phyloP scores from a whole-genome alignment of 2,888 invertebrate genomes.

The Sphinx pinastri region DNA sequence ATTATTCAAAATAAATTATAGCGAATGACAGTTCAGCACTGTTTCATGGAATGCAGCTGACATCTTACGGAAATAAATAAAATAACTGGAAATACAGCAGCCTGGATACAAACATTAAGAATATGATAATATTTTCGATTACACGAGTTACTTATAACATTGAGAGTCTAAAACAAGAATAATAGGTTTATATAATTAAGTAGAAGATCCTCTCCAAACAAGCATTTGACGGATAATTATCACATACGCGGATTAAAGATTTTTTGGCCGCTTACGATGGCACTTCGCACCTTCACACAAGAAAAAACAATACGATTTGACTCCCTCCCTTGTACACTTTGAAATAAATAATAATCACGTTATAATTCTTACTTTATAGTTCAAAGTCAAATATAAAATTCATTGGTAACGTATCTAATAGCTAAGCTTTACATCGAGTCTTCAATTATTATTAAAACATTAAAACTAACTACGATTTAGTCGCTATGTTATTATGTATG shows the following conservation, averaged over 20 bases:
- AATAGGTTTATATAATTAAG: slow-evolving; percentile 19
- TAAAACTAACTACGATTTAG: slow-evolving; percentile 43
- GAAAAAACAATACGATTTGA: slow-evolving; percentile 2
- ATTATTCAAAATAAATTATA: slow-evolving; percentile 37
- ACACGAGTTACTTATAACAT: slow-evolving; percentile 15
- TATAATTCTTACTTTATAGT: slow-evolving; percentile 47
- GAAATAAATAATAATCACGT: slow-evolving; percentile 31
- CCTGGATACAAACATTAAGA: slow-evolving; percentile 20
- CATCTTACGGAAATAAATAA: slow-evolving; percentile 18
- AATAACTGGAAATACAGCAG: slow-evolving; percentile 24
- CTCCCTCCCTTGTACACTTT: slow-evolving; percentile 36
- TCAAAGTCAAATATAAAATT: slow-evolving; percentile 69
- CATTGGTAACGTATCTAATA: slow-evolving; percentile 80
- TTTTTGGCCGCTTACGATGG: slow-evolving; percentile 3
- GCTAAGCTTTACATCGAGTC: slow-evolving; percentile 72
- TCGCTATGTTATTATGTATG: slow-evolving; percentile 36
- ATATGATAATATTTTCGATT: slow-evolving; percentile 20
- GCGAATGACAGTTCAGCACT: slow-evolving; percentile 30
- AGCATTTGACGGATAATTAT: slow-evolving; percentile 11
- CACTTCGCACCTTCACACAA: slow-evolving; percentile 13
- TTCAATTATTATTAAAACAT: slow-evolving; percentile 53
- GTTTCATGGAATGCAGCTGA: slow-evolving; percentile 30
- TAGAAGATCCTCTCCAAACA: slow-evolving; percentile 13
- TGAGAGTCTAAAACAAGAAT: slow-evolving; percentile 1
- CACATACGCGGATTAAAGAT: slow-evolving; percentile 10